Evolutionary conservation across 2,888 invertebrate genomes (phyloP).

Genomic region (Gibbula magus): DNA sequence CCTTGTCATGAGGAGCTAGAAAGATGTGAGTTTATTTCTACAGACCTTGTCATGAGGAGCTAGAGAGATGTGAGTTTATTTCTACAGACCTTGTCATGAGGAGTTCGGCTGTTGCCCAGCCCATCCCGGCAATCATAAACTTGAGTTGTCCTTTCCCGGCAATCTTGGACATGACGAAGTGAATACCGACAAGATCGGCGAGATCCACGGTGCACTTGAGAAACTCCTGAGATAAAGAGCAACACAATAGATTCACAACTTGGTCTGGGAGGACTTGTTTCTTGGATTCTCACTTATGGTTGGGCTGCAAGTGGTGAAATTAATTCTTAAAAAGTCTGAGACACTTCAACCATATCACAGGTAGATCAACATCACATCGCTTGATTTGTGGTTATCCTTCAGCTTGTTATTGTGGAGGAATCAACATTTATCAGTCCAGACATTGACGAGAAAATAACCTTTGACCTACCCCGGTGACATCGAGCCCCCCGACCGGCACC

Average conservation of each 20-base stretch:
- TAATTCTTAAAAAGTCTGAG: no score
- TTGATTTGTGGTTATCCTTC: background rate
- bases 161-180: conserved; percentile 91
- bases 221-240: conserved; percentile 84
- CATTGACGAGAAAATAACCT: no score
- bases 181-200: conserved; percentile 93
- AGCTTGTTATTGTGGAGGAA: background rate
- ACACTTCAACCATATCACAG: no score
- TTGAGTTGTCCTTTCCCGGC: conserved; percentile 98
- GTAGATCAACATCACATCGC: background rate
- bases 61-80: no score
- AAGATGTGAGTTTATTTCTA: no score
- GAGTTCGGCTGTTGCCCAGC: conserved; percentile 99
- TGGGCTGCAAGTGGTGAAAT: background rate
- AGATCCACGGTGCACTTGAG: conserved; percentile 95
- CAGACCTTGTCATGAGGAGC: no score
- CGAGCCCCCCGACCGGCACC: conserved; percentile 69
- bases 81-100: conserved; percentile 77
- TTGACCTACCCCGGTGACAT: conserved; percentile 72
- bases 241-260: conserved; percentile 34
- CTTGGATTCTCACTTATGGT: background rate
- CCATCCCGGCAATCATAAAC: conserved; percentile 94
- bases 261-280: background rate
- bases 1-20: no score
- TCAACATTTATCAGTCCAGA: background rate